Base-by-base conservation (phyloP, 1,140 invertebrate species). In the Glomeris maerens region DNA sequence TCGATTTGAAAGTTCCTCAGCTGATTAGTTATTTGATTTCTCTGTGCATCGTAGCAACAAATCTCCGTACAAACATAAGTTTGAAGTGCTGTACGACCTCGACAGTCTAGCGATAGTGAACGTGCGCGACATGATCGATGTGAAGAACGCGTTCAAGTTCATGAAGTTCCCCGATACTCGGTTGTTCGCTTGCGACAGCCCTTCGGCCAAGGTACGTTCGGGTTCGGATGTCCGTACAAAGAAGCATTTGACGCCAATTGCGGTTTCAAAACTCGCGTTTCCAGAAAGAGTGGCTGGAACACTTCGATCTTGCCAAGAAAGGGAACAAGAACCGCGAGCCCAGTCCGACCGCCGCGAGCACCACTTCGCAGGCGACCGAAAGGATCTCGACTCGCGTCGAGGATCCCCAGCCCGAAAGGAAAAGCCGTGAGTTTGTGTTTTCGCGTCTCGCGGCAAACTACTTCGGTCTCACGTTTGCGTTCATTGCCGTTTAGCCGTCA, bases 61-160 rank as follows among this genome's bases (percentile, higher is more conserved):
- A n/a, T n/a, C n/a, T n/a, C n/a, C n/a, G n/a, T n/a, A n/a, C 4
- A 42, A 17, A 21, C 90, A 92, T 61, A 84, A 88, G 66, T 89
- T 91, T 71, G 81, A 93, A 67, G 78, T 78, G 3, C 77, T 86
- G 59, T 95, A 96, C 65, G 85, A 93, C 58, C 72, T 97, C 1
- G 87, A 88, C 62, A 89, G 79, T 63, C 68, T 98, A 52, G 92
- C 91, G 26, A 83, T 95, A 20, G 91, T 98, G 0, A 98, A 98
- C 72, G 87, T 97, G 2, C 76, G 85, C 57, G 91, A 97, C 71
- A 71, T 90, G 50, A 86, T 84, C 42, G 83, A 78, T 50, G 78
- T 92, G 0, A 93, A 91, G 65, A 80, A 91, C 65, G 86, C 88
- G 2, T 94, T 96, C 58, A 96, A 96, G 67, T 74, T 96, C 1